Base-by-base conservation (phyloP, 2,797 vertebrate species). In the Gadopsis marmoratus region DNA sequence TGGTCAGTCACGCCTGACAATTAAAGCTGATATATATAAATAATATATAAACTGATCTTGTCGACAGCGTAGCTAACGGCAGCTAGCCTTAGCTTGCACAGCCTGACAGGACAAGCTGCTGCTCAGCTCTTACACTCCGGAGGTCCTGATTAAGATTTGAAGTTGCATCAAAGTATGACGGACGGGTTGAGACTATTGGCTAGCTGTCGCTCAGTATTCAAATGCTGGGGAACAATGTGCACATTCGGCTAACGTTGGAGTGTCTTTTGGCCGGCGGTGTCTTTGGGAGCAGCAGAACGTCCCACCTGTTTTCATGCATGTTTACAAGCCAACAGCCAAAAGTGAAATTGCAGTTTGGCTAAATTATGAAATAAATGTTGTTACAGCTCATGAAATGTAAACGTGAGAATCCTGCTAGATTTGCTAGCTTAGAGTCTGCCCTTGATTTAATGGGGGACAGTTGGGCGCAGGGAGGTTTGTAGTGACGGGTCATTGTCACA, bases 401-500 rank as follows among this genome's bases (percentile, higher is more conserved):
- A 56, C 39, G 58, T n/a, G 0, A 74, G 60, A 43, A 14, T 26
- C 45, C 29, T 26, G 50, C 58, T 26, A 26, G 26, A 26, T 26
- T 39, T 39, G 37, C 37, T 39, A 55, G 62, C 50, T 45, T 63
- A 48, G 61, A 73, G 29, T 59, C 23, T 43, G 47, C 12, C 43
- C 39, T 51, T 71, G 47, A 39, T 74, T 78, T 70, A 58, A 71
- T 54, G 55, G 54, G 43, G 50, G 33, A 43, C 53, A 60, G 67
- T 31, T 59, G 56, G 53, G 23, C 47, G 13, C 45, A 63, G 45
- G 19, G 26, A 41, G 76, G 37, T 61, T 61, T 33, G 19, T 13
- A 58, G 50, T 54, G 45, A 74, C 17, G 51, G 51, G 71, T 78
- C 71, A 10, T 50, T 62, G 64, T 72, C 21, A n/a, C 39, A n/a